These are phyloP conservation scores for Lapara coniferarum DNA, from an alignment of 2,888 invertebrate species.

Conservation along the genomic window DNA sequence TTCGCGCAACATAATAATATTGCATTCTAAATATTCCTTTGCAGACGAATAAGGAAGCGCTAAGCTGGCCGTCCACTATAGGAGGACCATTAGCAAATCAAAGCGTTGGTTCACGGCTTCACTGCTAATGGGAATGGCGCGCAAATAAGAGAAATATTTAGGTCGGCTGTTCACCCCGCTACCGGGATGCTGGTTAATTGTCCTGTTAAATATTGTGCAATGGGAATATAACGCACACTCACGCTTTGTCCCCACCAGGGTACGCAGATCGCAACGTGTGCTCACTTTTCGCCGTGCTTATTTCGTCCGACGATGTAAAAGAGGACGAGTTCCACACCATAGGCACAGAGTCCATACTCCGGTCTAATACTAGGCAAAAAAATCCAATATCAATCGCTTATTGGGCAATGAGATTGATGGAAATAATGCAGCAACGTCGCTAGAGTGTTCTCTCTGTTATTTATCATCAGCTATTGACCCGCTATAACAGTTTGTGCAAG, in stretches of 20 bases:
- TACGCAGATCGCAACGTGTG: neutral
- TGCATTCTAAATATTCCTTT: no score
- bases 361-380: neutral
- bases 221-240: neutral
- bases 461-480: no score
- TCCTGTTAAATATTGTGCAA: slow-evolving; percentile 27
- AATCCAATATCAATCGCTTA: no score
- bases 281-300: neutral
- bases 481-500: no score
- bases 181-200: slow-evolving; percentile 52
- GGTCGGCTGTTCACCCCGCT: slow-evolving; percentile 48
- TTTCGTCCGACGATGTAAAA: neutral
- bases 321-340: neutral
- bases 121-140: slow-evolving; percentile 38
- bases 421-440: no score
- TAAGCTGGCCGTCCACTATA: slow-evolving; percentile 29
- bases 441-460: no score
- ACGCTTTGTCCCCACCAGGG: neutral
- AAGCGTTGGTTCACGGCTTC: slow-evolving; percentile 37
- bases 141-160: slow-evolving; percentile 43
- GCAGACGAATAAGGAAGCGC: slow-evolving; percentile 23
- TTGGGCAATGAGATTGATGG: no score
- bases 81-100: slow-evolving; percentile 31
- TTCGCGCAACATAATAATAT: no score
- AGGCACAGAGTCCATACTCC: neutral